A percentile compares a stretch with the other conserved stretches of the same genome.
These are phyloP conservation scores for Petrocephalus microphthalmus DNA, from an alignment of 2,113 vertebrate genomes.

Conservation along the genomic window DNA sequence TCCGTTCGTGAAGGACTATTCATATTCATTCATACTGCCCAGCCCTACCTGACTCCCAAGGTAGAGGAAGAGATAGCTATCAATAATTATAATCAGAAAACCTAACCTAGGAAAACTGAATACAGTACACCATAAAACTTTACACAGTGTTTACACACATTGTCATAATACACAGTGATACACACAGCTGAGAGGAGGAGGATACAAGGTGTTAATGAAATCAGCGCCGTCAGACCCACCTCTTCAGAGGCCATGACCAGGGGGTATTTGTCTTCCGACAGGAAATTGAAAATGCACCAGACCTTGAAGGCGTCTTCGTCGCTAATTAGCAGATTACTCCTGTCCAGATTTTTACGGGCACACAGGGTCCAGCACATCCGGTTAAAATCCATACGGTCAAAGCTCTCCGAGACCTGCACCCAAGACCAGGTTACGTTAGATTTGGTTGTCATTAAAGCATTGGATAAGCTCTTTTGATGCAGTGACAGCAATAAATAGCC, in stretches of 20 bases:
- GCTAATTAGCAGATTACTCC: constrained; percentile 67
- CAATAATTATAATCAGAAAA: not conserved
- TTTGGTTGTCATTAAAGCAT: not conserved
- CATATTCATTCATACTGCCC: no score
- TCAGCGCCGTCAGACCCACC: constrained; percentile 59
- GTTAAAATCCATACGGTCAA: constrained; percentile 89
- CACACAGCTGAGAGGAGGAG: not conserved
- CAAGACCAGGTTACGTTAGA: not conserved
- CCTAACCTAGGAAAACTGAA: not conserved
- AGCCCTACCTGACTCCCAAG: not conserved
- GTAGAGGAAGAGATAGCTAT: not conserved
- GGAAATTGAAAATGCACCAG: constrained; percentile 98
- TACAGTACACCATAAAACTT: not conserved
- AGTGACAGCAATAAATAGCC: not conserved
- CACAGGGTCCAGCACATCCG: constrained; percentile 95
- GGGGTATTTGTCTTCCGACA: constrained; percentile 92
- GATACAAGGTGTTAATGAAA: not conserved
- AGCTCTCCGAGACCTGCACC: constrained; percentile 80
- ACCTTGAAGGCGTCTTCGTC: constrained; percentile 91
- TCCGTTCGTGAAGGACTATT: not conserved
- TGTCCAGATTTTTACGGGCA: constrained; percentile 82
- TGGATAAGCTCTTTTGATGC: not conserved
- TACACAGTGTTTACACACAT: not conserved
- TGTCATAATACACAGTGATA: not conserved
- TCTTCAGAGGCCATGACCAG: constrained; percentile 88